These are phyloP conservation scores for Brachionus angularis DNA, from an alignment of 1,140 invertebrate genomes.

Conservation along the genomic window DNA sequence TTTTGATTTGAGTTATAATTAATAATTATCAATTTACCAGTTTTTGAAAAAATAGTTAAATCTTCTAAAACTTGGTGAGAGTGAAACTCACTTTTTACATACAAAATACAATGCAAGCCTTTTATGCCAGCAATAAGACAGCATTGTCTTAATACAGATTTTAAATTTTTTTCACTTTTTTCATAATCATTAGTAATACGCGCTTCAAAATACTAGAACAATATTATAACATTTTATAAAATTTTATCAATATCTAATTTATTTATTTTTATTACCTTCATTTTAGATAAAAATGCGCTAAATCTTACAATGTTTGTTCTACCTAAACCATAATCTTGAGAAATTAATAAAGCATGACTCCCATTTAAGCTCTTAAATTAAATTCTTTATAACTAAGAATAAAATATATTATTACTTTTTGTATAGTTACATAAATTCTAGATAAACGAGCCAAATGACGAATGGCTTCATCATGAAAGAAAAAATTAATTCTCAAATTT, in stretches of 20 bases:
- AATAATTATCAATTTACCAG: no score
- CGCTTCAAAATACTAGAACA: slow-evolving; percentile 53
- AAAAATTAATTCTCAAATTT: slow-evolving; percentile 51
- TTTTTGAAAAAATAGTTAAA: not conserved
- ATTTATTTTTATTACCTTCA: slow-evolving; percentile 49
- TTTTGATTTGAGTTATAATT: not conserved
- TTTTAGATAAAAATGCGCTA: slow-evolving; percentile 52
- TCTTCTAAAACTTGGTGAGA: not conserved
- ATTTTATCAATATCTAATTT: not conserved
- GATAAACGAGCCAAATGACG: slow-evolving; percentile 53
- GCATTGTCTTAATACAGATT: slow-evolving; percentile 51
- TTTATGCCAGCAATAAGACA: slow-evolving; percentile 52
- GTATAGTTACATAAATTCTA: slow-evolving; percentile 53
- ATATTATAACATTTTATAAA: no score
- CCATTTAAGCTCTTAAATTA: slow-evolving; percentile 50
- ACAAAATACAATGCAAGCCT: slow-evolving; percentile 51
- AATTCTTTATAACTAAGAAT: not conserved
- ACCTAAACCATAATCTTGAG: slow-evolving; percentile 51
- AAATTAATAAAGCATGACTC: slow-evolving; percentile 54
- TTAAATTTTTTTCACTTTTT: slow-evolving; percentile 48
- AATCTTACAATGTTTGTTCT: slow-evolving; percentile 52
- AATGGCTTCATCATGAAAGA: slow-evolving; percentile 55
- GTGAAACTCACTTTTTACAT: slow-evolving; percentile 44
- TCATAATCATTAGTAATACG: slow-evolving; percentile 48
- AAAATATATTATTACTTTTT: not conserved